Base-by-base conservation (phyloP, 2,113 vertebrate species). In the Bufo bufo region DNA sequence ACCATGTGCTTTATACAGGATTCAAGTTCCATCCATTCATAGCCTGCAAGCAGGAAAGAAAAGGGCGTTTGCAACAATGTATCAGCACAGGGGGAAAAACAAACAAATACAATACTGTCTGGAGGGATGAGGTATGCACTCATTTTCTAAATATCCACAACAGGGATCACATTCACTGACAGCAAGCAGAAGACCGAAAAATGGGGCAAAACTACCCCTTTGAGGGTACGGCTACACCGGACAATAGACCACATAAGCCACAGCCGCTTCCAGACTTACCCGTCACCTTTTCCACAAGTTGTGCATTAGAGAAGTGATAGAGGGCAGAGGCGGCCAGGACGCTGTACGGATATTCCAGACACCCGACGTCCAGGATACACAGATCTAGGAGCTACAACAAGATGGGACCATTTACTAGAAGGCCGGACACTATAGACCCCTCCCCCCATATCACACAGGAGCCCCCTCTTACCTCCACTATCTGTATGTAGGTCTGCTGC, bases 1-100 rank as follows among this genome's bases (percentile, higher is more conserved):
- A 98, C 95, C 97, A 99, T 98, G 97, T 97, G 99, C 74, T 95
- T 96, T 45, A 97, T 98, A 56, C 98, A 99, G 11, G 93, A 92
- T 88, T 98, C 96, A 47, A 99, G 91, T 79, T 99, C 97, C 19
- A 90, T 92, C 95, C 97, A 95, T 89, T 97, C 94, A 63, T 97
- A 96, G 50, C 97, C 98, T 99, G 92, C 3, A 84, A 52, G 20
- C 23, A 63, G 14, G 47, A 84, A 7, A 43, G 85, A 74, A 71
- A 47, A 45, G 4, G 4, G 10, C 12, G 56, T 33, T 33, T 33
- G 33, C 33, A 33, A 33, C 33, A 71, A 69, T 4, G 66, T 2
- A 3, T 43, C 1, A 23, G 8, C 33, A 66, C 8, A 66, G 1
- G 0, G n/a, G 11, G 11, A 10, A 6, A 66, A 66, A 66, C 23